Evolutionary conservation across 2,888 invertebrate species (phyloP).

Genomic region (Lymantria monacha): DNA sequence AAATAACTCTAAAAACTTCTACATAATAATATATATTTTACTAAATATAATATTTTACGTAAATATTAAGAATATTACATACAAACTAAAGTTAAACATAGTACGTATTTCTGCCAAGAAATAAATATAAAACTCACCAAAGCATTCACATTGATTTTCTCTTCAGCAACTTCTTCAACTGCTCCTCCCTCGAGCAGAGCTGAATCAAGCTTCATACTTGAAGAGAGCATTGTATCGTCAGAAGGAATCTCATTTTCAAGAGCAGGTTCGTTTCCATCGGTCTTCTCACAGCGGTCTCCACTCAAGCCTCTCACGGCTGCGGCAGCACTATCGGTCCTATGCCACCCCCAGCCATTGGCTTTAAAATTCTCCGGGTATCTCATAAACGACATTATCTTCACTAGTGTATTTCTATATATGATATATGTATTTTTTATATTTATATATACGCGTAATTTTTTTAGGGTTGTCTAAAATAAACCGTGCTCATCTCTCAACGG

Average conservation of each 20-base stretch:
- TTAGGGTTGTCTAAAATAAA: constrained; percentile 19
- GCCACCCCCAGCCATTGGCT: constrained; percentile 77
- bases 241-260: constrained; percentile 56
- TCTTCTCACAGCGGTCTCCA: constrained; percentile 57
- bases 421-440: too few species aligned
- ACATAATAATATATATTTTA: too few species aligned
- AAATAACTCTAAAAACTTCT: too few species aligned
- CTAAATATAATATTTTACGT: too few species aligned
- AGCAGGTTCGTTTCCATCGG: constrained; percentile 40
- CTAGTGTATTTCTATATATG: too few species aligned
- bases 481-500: constrained; percentile 32
- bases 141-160: constrained; percentile 63
- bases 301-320: constrained; percentile 61
- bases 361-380: constrained; percentile 73
- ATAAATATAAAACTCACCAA: constrained; percentile 58
- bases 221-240: constrained; percentile 60
- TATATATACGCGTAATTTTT: constrained; percentile 14
- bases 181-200: constrained; percentile 68
- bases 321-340: constrained; percentile 53
- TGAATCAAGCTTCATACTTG: constrained; percentile 64
- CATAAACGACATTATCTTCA: constrained; percentile 32
- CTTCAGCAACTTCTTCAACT: constrained; percentile 71
- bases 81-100: too few species aligned
- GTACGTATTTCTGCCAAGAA: constrained; percentile 8
- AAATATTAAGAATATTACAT: too few species aligned